phyloP scores from a whole-genome alignment of 1,140 invertebrate species.

The Trialeurodes vaporariorum region DNA sequence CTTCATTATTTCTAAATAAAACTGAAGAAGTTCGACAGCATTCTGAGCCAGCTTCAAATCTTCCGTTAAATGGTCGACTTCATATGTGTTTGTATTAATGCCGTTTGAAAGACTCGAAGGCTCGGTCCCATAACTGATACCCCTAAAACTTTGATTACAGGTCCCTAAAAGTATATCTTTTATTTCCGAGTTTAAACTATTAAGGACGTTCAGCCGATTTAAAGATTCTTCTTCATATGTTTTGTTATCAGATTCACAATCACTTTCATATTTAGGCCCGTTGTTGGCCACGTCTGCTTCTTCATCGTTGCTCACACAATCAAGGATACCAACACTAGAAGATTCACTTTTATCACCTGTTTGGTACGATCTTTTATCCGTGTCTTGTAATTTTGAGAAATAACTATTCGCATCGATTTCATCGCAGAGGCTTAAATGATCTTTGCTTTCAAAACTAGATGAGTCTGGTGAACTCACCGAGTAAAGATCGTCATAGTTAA shows the following conservation, averaged over 20 bases:
- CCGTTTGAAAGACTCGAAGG: background rate
- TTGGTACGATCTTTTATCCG: background rate
- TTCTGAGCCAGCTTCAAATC: background rate
- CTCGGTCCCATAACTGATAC: background rate
- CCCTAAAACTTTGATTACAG: background rate
- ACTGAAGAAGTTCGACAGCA: background rate
- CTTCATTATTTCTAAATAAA: background rate
- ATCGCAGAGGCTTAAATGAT: background rate
- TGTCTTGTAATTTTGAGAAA: background rate
- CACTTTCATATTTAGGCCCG: background rate
- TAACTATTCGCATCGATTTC: background rate
- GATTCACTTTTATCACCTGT: background rate
- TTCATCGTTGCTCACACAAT: background rate
- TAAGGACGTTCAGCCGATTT: background rate
- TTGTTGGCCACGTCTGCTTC: background rate
- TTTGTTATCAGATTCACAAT: background rate
- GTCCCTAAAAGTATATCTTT: background rate
- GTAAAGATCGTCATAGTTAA: background rate
- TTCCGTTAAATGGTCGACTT: background rate
- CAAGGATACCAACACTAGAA: background rate
- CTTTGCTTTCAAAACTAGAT: background rate
- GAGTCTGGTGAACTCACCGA: background rate
- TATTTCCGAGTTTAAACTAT: background rate
- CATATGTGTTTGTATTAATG: background rate
- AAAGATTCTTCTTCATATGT: background rate